A percentile compares a stretch with the other conserved stretches of the same genome.
Evolutionary conservation across 2,113 vertebrate genomes (phyloP).

Genomic region (Macrotis lagotis): DNA sequence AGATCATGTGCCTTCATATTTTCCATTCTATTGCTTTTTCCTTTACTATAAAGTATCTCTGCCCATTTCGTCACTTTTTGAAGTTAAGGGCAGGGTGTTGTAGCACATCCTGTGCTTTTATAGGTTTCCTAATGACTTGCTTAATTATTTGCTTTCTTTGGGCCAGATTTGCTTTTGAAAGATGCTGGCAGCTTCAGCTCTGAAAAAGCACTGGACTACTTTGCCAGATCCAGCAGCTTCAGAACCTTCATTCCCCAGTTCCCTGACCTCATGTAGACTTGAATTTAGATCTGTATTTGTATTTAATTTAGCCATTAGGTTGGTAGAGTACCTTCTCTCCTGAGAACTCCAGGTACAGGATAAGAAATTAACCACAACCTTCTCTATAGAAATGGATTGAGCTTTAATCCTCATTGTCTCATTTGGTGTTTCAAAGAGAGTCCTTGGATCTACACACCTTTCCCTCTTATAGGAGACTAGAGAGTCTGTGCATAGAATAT

Average conservation of each 20-base stretch:
- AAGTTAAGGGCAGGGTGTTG: slow-evolving; percentile 78
- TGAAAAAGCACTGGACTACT: not conserved
- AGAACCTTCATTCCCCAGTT: slow-evolving; percentile 24
- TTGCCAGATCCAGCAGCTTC: not conserved
- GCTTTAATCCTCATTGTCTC: not conserved
- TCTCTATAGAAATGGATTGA: slow-evolving; percentile 27
- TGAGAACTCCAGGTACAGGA: slow-evolving; percentile 17
- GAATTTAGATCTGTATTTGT: slow-evolving; percentile 44
- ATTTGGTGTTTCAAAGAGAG: slow-evolving; percentile 33
- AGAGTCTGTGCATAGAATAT: not conserved
- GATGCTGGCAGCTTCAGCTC: slow-evolving; percentile 29
- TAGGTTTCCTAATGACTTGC: slow-evolving; percentile 68
- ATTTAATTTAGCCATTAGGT: slow-evolving; percentile 54
- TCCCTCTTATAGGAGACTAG: not conserved
- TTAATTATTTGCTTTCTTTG: slow-evolving; percentile 74
- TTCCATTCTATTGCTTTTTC: slow-evolving; percentile 69
- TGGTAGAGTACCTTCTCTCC: slow-evolving; percentile 42
- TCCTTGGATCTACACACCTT: not conserved
- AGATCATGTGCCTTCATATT: slow-evolving; percentile 52
- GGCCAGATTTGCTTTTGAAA: slow-evolving; percentile 60
- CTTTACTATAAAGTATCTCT: slow-evolving; percentile 51
- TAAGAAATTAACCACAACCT: slow-evolving; percentile 41
- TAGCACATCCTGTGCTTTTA: slow-evolving; percentile 73
- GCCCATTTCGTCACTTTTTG: slow-evolving; percentile 77
- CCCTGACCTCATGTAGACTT: slow-evolving; percentile 5